Evolutionary conservation across 2,888 invertebrate genomes (phyloP), one percentile per base, ranked within the genome.

Genomic region (Neelides folsomi): DNA sequence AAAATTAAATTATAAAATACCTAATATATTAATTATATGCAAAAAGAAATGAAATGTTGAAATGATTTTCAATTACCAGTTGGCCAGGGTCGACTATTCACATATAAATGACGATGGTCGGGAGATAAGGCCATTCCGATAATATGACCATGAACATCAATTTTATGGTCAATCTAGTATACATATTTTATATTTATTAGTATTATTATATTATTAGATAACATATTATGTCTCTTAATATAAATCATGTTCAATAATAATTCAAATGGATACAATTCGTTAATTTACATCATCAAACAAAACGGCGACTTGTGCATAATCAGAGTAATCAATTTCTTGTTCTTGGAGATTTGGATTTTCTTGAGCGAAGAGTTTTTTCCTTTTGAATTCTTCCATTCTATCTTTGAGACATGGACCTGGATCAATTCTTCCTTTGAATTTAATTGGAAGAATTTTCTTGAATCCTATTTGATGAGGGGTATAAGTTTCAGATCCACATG

Each of bases 121-220:
- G 86, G 87, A 56, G 86, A 86, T 12, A 88, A 71, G 1, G 82
- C 81, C 84, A 88, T 85, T 63, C 88, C 88, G 63, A 87, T 85
- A 53, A 88, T 86, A 67, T 87, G 86, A 0, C 86, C 87, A 67
- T 86, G 82, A 48, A 88, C 74, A 70, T 88, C 86, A 56, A 88
- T 83, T 7, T 84, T 70, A 69, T 84, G 81, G 71, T 88, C 87
- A 13, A 84, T 77, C 67, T 27, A 27, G 7, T 27, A 5, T 5
- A 5, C 3, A 77, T 76, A 68, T 86, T 83, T 27, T 27, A 27
- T 5, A 27, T 27, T 27, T 5, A 27, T 27, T 5, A 27, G 3
- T 27, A 27, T 27, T 27, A 27, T n/a, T n/a, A 27, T 27, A 5
- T 27, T 27, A 27, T 27, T 27, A 27, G n/a, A n/a, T n/a, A n/a